phyloP scores from a whole-genome alignment of 2,113 vertebrate genomes.

The Phalacrocorax pelagicus region DNA sequence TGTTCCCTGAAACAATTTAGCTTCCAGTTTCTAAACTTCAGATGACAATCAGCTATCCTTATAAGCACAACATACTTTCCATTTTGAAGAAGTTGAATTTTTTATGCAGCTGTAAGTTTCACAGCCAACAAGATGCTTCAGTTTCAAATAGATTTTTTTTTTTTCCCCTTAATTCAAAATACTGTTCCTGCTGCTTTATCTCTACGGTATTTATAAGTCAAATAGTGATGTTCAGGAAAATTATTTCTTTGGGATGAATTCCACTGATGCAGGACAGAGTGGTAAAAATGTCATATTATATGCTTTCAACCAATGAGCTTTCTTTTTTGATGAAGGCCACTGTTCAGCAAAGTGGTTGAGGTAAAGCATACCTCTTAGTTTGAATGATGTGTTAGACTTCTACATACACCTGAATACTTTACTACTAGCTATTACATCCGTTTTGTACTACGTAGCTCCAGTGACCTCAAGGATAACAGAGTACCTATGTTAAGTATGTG shows the following conservation, averaged over 20 bases:
- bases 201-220: background rate
- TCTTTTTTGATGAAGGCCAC: background rate
- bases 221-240: background rate
- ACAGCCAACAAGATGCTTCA: background rate
- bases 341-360: background rate
- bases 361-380: background rate
- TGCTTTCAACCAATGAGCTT: background rate
- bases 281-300: background rate
- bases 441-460: background rate
- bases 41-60: background rate
- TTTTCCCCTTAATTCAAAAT: background rate
- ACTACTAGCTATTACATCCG: background rate
- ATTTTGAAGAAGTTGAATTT: background rate
- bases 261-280: background rate
- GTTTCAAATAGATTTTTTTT: background rate
- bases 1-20: background rate
- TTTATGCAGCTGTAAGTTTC: background rate
- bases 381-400: background rate
- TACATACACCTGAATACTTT: background rate
- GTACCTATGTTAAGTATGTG: background rate
- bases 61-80: background rate
- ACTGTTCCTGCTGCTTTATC: background rate
- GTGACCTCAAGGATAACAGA: background rate
- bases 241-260: background rate
- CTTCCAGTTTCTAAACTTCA: background rate